Percentiles rank a stretch among this genome's conserved stretches.
phyloP scores from a whole-genome alignment of 2,113 vertebrate species.

The Microtus montanus region DNA sequence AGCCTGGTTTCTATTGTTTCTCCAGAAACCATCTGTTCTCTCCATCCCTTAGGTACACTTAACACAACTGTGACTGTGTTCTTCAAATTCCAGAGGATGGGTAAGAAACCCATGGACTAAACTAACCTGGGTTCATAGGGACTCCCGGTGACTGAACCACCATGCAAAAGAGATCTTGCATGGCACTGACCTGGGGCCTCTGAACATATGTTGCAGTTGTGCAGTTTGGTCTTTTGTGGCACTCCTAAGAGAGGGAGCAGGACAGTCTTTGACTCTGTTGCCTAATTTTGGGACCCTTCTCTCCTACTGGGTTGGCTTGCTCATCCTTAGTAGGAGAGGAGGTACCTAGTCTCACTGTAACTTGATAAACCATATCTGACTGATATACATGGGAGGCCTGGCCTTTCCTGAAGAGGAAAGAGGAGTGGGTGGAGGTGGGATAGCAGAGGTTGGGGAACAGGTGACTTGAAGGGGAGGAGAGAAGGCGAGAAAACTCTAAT shows the following conservation, averaged over 20 bases:
- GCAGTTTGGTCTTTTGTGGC: background rate
- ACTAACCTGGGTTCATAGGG: background rate
- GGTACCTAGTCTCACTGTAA: background rate
- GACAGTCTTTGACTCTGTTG: background rate
- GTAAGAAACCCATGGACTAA: background rate
- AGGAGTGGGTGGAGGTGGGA: background rate
- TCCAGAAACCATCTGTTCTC: background rate
- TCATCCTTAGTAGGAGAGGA: background rate
- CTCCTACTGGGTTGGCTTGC: background rate
- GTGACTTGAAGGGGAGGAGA: background rate
- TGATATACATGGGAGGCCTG: background rate
- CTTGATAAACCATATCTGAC: background rate
- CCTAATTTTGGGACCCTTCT: background rate
- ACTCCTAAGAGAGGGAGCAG: background rate
- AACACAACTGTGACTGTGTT: background rate
- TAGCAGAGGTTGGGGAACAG: background rate
- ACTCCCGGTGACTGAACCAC: background rate
- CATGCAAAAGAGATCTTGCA: background rate
- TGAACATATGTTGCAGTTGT: background rate
- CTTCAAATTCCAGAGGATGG: background rate
- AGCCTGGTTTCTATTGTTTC: background rate
- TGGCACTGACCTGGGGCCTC: background rate
- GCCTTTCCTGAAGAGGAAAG: background rate
- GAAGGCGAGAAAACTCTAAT: background rate
- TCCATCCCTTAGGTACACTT: background rate